Evolutionary conservation across 2,888 invertebrate genomes (phyloP).

Genomic region (Lycaena phlaeas): DNA sequence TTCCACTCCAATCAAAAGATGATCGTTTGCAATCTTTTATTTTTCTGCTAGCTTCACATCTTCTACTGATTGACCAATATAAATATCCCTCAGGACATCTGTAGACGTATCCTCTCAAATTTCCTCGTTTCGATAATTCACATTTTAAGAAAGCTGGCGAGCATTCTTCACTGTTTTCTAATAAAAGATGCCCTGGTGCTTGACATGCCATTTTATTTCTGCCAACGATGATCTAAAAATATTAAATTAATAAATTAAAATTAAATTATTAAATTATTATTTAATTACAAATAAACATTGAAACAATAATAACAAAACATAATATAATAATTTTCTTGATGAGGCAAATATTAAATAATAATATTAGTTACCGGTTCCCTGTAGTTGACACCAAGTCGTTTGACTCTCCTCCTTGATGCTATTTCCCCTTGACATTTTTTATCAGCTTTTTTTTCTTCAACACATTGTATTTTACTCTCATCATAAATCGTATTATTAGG

Average conservation of each 20-base stretch:
- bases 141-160: constrained; percentile 83
- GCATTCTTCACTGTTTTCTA: constrained; percentile 78
- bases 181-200: constrained; percentile 77
- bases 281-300: not conserved
- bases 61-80: constrained; percentile 84
- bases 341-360: not conserved
- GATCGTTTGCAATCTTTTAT: constrained; percentile 74
- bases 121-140: constrained; percentile 53
- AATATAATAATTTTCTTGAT: no score
- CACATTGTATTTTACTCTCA: constrained; percentile 80
- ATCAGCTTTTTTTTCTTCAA: constrained; percentile 73
- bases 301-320: not conserved
- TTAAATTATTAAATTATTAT: not conserved
- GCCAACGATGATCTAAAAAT: constrained; percentile 74
- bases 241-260: constrained; percentile 9
- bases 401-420: constrained; percentile 67
- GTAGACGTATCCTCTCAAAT: constrained; percentile 78
- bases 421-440: constrained; percentile 73
- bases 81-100: constrained; percentile 84
- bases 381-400: constrained; percentile 61
- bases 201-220: constrained; percentile 75
- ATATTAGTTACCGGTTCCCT: constrained; percentile 72
- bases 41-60: constrained; percentile 78
- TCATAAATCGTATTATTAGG: constrained; percentile 85
- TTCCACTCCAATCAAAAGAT: constrained; percentile 47